Evolutionary conservation across 35 echinoderm and acorn worm species (phyloP), one percentile per base, ranked within the genome.

Genomic region (Diadema setosum): DNA sequence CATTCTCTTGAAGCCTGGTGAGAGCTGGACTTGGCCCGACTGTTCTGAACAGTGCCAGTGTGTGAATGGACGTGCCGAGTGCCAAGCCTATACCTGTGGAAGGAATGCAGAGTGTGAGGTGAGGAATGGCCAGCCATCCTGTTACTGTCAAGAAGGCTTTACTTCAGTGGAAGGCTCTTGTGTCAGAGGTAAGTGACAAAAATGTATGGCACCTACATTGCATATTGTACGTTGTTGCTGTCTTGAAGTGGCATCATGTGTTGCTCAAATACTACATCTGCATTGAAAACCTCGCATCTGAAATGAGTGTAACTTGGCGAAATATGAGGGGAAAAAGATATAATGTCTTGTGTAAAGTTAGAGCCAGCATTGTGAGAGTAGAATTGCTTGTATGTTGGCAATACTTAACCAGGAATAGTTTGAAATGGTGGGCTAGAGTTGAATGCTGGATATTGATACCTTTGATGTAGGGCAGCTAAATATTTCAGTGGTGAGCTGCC

Each of bases 61-160:
- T 73, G 30, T 20, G 26, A 40, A 7, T 25, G 83, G 83, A 17
- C 37, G 12, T 39, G 31, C 55, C n/a, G 20, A 48, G 14, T 92
- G 90, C 65, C 18, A 49, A 63, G 1, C 2, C 14, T 80, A 34
- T 26, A 18, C 45, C 23, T 92, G 90, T 60, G 8, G 57, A 27
- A 70, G 81, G 27, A 87, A 87, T 24, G 90, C 67, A 29, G 37
- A 64, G 11, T 92, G 90, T 75, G 64, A 86, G 5, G 45, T 92
- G 12, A 76, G 60, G 46, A 92, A 92, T 36, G 90, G 90, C 40
- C 35, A 87, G 4, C 60, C 65, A 12, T 69, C 57, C 70, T 92
- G 90, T 46, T 92, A 92, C 57, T 92, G 90, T 41, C 27, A 92
- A 37, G 45, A 82, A 43, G 90, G 90, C 36, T 92, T 52, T 42